phyloP scores from a whole-genome alignment of 2,888 invertebrate genomes.

The Syritta pipiens region DNA sequence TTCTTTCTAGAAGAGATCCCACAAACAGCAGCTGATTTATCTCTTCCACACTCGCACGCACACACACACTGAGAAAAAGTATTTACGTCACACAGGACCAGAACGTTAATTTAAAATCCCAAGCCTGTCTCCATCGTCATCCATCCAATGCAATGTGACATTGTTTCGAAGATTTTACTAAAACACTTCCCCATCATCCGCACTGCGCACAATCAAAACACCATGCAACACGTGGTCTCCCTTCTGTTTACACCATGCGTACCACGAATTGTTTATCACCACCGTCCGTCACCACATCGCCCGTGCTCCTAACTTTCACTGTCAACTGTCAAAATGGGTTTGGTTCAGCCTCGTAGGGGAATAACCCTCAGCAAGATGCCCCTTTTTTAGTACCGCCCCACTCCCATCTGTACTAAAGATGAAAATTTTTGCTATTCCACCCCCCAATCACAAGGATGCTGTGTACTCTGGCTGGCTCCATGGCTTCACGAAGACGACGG shows the following conservation, averaged over 20 bases:
- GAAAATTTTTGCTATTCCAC: constrained; percentile 27
- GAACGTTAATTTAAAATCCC: constrained; percentile 51
- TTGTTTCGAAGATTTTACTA: constrained; percentile 55
- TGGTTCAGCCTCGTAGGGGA: constrained; percentile 49
- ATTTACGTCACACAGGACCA: constrained; percentile 61
- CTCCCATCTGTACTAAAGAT: constrained; percentile 61
- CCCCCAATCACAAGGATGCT: constrained; percentile 54
- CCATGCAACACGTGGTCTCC: constrained; percentile 79
- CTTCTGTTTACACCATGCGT: constrained; percentile 61
- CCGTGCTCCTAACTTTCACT: constrained; percentile 49
- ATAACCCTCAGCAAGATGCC: neutral
- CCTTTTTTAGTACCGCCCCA: constrained; percentile 60
- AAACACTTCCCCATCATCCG: constrained; percentile 41
- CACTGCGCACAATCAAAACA: constrained; percentile 77
- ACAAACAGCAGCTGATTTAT: constrained; percentile 58
- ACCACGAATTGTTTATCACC: constrained; percentile 51
- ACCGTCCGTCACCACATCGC: neutral
- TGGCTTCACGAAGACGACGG: constrained; percentile 51
- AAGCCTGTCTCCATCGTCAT: neutral
- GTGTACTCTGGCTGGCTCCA: constrained; percentile 38
- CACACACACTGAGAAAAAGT: constrained; percentile 46
- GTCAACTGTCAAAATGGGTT: constrained; percentile 66
- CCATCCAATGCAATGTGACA: constrained; percentile 14
- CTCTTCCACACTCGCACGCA: constrained; percentile 36
- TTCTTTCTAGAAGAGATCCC: neutral